A percentile compares a stretch with the other conserved stretches of the same genome.
Evolutionary conservation across 1,140 invertebrate species (phyloP).

Genomic region (Zaprionus capensis): DNA sequence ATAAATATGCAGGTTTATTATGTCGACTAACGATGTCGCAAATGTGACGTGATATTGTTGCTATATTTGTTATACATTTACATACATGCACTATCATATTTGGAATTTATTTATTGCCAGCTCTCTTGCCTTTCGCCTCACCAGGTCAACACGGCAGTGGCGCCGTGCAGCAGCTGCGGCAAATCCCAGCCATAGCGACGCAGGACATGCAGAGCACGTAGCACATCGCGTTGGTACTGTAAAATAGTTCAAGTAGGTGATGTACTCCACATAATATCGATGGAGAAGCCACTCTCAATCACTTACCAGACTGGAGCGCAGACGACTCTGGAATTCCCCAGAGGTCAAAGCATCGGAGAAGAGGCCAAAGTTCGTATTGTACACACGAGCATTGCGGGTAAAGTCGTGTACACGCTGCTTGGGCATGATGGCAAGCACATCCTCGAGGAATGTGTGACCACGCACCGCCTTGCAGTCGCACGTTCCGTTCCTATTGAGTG

Average conservation of each 20-base stretch:
- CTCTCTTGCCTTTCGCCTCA: conserved; percentile 13
- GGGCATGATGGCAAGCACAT: conserved; percentile 56
- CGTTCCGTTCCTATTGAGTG: neutral
- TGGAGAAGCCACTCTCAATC: neutral
- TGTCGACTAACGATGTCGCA: neutral
- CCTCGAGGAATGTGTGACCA: conserved; percentile 51
- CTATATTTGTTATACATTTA: conserved; percentile 18
- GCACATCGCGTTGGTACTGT: conserved; percentile 56
- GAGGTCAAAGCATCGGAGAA: conserved; percentile 47
- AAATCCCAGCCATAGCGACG: conserved; percentile 64
- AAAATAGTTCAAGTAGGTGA: neutral
- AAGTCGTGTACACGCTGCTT: conserved; percentile 37
- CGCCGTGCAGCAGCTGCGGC: conserved; percentile 39
- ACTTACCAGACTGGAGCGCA: conserved; percentile 56
- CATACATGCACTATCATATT: conserved; percentile 5
- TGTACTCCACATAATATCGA: neutral
- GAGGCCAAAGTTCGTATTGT: conserved; percentile 43
- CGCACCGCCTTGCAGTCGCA: conserved; percentile 50
- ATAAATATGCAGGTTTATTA: neutral
- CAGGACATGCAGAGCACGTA: conserved; percentile 42
- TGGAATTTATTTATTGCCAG: conserved; percentile 10
- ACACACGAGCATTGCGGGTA: neutral
- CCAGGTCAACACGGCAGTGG: conserved; percentile 55
- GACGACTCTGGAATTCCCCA: conserved; percentile 41
- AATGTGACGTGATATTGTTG: conserved; percentile 6